Evolutionary conservation across 2,113 vertebrate genomes (phyloP).

Genomic region (Panthera tigris): DNA sequence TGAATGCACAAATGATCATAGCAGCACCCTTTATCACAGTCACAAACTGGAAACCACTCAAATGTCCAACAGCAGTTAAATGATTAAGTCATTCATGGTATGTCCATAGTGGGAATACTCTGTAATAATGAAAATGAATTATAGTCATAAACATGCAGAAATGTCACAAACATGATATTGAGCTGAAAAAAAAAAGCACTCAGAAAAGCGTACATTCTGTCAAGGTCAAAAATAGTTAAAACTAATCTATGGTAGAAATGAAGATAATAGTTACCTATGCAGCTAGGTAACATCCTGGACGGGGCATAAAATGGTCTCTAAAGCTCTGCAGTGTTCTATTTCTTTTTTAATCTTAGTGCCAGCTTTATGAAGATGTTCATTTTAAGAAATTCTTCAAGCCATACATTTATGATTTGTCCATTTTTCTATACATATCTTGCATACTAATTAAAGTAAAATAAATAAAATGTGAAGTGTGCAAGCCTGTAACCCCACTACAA

Average conservation of each 20-base stretch:
- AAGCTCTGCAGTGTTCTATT: background rate
- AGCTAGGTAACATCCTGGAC: background rate
- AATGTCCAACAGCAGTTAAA: background rate
- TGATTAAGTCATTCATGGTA: background rate
- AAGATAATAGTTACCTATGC: background rate
- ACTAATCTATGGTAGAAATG: background rate
- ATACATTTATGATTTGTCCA: background rate
- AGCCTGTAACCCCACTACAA: background rate
- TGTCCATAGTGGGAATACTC: background rate
- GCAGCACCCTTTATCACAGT: background rate
- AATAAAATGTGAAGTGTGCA: background rate
- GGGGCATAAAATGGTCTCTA: background rate
- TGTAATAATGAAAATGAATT: background rate
- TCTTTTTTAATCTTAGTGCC: background rate
- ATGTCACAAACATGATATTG: background rate
- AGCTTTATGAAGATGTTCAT: background rate
- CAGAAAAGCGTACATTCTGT: background rate
- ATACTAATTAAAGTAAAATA: background rate
- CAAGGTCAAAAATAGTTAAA: background rate
- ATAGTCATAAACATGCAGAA: background rate
- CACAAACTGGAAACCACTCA: background rate
- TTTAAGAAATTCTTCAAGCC: background rate
- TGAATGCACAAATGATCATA: background rate
- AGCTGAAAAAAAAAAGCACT: background rate
- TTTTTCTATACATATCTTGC: background rate